Evolutionary conservation across 2,888 invertebrate species (phyloP), one percentile per base, ranked within the genome.

Genomic region (Mamestra brassicae): DNA sequence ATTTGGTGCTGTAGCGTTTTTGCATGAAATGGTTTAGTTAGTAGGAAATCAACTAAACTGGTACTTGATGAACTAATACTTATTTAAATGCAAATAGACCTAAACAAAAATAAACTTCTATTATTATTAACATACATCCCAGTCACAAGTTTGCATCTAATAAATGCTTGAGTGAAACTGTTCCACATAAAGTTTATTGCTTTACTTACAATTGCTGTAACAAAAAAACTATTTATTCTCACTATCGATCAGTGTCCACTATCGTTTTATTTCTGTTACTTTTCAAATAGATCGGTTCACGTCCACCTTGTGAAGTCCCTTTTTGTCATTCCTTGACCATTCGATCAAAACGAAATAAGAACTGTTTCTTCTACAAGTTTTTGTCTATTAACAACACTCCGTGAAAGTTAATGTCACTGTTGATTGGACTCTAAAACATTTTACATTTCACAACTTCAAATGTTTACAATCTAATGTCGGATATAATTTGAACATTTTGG

Each of bases 241-340:
- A 83, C 84, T 82, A 82, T 84, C 83, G 83, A 84, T 88, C 88
- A 80, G 66, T 80, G 78, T 76, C 79, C 74, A 77, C 66, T 78
- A 76, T 86, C 84, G 84, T 88, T 89, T 90, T 90, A 89, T 87
- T 87, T 87, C 86, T 88, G 80, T 88, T 88, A 85, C 86, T 86
- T 89, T 89, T 86, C 88, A 91, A 92, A 91, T 89, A 91, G 88
- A 92, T 91, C 87, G 89, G 86, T 90, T 90, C 90, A 91, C 90
- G 91, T 91, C 84, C 84, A 85, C 76, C 89, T 90, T 90, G 87
- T 83, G 85, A 81, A 89, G 88, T 91, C 90, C 89, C 89, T 93
- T 93, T 93, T 93, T 93, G 90, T 92, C 91, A 92, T 89, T 92
- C 89, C 87, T 87, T 90, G 86, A 89, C 86, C 89, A 91, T 89